Conservation (phyloP, 2,888 invertebrate genomes). For the Tethea ocularis region DNA sequence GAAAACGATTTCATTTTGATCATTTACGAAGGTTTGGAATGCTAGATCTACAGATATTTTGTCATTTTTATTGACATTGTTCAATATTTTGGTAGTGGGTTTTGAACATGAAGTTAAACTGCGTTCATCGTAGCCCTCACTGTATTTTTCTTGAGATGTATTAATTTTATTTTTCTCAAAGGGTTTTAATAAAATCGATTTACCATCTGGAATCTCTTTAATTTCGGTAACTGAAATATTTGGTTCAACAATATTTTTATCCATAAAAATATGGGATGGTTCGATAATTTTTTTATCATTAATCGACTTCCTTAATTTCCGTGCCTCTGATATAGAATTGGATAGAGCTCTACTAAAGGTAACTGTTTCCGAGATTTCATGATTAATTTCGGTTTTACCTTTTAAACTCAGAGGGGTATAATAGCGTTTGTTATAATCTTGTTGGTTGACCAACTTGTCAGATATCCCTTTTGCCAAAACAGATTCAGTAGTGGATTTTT, state of each 20-base stretch:
- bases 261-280: background rate
- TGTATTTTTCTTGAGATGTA: background rate
- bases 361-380: background rate
- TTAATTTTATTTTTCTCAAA: background rate
- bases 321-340: background rate
- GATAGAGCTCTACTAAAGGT: background rate
- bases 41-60: slow-evolving; percentile 45
- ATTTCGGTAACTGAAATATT: background rate
- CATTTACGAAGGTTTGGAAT: slow-evolving; percentile 52
- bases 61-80: slow-evolving; percentile 12
- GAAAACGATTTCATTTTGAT: slow-evolving; percentile 49
- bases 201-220: background rate
- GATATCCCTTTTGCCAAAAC: background rate
- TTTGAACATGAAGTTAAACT: background rate
- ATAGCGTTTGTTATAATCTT: background rate
- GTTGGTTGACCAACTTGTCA: background rate
- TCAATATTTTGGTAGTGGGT: background rate
- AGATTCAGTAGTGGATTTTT: background rate
- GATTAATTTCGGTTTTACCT: background rate
- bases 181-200: background rate
- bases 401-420: background rate
- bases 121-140: background rate
- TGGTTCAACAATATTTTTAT: background rate
- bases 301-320: no score
- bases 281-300: background rate